Evolutionary conservation across 2,888 invertebrate genomes (phyloP).

Genomic region (Neoitamus cyanurus): DNA sequence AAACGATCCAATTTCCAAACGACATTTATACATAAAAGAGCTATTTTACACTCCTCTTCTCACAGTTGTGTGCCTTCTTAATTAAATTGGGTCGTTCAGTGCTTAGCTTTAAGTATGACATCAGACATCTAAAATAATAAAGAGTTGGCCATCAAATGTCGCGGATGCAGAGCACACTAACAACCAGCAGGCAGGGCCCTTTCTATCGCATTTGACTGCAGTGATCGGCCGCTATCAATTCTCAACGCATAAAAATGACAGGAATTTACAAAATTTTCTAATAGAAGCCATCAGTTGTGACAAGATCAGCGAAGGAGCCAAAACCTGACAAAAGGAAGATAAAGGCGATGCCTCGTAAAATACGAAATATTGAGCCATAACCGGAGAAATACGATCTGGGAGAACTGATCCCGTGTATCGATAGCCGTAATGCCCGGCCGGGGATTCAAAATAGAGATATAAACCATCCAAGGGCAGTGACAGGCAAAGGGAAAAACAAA

Average conservation of each 20-base stretch:
- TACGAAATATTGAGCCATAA: conserved; percentile 53
- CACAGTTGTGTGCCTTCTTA: neutral
- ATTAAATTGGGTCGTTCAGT: neutral
- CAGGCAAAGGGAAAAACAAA: conserved; percentile 40
- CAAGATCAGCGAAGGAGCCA: conserved; percentile 20
- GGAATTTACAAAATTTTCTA: conserved; percentile 17
- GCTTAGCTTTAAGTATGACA: neutral
- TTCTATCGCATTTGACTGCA: neutral
- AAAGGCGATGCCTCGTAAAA: conserved; percentile 47
- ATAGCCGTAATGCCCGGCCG: conserved; percentile 47
- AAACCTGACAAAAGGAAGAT: conserved; percentile 20
- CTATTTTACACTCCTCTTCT: neutral
- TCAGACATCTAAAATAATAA: neutral
- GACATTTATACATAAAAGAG: neutral
- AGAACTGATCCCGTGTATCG: conserved; percentile 48
- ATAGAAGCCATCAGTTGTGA: conserved; percentile 12
- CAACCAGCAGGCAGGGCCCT: neutral
- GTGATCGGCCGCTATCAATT: neutral
- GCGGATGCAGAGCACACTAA: neutral
- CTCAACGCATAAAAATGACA: neutral
- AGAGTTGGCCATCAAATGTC: neutral
- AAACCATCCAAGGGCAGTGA: conserved; percentile 43
- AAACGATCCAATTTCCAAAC: neutral
- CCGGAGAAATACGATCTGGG: conserved; percentile 48
- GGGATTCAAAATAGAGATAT: conserved; percentile 49